A percentile compares a stretch with the other conserved stretches of the same genome.
Evolutionary conservation across 1,140 invertebrate species (phyloP).

Genomic region (Manduca sexta): DNA sequence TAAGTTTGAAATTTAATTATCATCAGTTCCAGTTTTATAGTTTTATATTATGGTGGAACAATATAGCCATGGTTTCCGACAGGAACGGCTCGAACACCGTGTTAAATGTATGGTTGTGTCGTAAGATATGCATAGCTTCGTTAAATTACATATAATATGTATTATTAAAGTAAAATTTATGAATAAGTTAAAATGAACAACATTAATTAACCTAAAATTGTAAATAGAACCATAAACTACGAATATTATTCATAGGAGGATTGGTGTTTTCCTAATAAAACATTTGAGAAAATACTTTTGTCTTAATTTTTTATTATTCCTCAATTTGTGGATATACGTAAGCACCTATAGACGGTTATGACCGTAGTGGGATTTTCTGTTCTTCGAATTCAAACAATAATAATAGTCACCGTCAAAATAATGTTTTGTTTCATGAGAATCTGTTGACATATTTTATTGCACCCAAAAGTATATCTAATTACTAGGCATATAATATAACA

Average conservation of each 20-base stretch:
- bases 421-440: no score
- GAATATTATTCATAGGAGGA: constrained; percentile 55
- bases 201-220: constrained; percentile 59
- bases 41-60: constrained; percentile 62
- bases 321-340: not conserved
- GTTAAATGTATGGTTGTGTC: constrained; percentile 73
- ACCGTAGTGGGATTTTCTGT: no score
- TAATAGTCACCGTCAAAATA: no score
- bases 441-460: no score
- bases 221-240: constrained; percentile 62
- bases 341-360: not conserved
- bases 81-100: constrained; percentile 44
- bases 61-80: constrained; percentile 35
- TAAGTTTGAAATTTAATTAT: constrained; percentile 67
- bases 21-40: constrained; percentile 69
- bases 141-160: constrained; percentile 55
- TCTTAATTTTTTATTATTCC: constrained; percentile 28
- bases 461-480: no score
- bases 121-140: constrained; percentile 70
- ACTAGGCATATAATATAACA: no score
- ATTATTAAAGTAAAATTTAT: constrained; percentile 53
- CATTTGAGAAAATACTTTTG: constrained; percentile 35
- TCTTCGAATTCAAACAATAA: no score
- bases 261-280: constrained; percentile 70
- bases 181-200: constrained; percentile 52